phyloP scores from a whole-genome alignment of 2,888 invertebrate species.

The Napeogenes sylphis region DNA sequence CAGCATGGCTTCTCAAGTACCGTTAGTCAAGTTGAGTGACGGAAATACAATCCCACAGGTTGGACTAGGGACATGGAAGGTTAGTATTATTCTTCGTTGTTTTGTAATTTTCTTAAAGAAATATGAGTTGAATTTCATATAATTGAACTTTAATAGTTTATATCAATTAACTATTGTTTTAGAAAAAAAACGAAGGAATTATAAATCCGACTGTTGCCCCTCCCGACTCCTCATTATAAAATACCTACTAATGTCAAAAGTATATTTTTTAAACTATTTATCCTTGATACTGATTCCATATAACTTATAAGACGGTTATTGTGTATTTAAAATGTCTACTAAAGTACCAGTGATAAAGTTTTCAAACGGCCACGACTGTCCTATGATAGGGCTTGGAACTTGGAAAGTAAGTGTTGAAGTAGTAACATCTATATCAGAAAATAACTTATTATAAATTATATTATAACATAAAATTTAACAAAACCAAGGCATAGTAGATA shows the following conservation, averaged over 20 bases:
- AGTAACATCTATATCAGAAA: constrained; percentile 6
- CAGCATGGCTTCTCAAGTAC: constrained; percentile 45
- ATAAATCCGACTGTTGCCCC: no score
- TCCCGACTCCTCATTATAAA: no score
- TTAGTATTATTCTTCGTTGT: constrained; percentile 26
- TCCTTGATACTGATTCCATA: neutral
- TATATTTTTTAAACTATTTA: no score
- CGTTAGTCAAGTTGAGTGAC: constrained; percentile 46
- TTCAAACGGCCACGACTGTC: constrained; percentile 80
- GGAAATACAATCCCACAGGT: constrained; percentile 50
- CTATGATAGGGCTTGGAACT: constrained; percentile 86
- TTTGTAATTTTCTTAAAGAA: neutral
- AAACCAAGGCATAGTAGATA: no score
- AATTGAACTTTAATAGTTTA: neutral
- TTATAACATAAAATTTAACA: no score
- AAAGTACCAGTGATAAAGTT: constrained; percentile 76
- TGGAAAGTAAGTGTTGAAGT: constrained; percentile 79
- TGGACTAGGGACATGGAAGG: constrained; percentile 59
- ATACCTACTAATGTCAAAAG: no score
- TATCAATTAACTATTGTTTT: neutral
- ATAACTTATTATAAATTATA: no score
- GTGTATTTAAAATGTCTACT: constrained; percentile 46
- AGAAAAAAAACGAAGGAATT: no score
- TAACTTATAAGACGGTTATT: neutral
- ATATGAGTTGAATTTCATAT: neutral